Conservation (phyloP, 2,797 vertebrate genomes). For the Falco cherrug region DNA sequence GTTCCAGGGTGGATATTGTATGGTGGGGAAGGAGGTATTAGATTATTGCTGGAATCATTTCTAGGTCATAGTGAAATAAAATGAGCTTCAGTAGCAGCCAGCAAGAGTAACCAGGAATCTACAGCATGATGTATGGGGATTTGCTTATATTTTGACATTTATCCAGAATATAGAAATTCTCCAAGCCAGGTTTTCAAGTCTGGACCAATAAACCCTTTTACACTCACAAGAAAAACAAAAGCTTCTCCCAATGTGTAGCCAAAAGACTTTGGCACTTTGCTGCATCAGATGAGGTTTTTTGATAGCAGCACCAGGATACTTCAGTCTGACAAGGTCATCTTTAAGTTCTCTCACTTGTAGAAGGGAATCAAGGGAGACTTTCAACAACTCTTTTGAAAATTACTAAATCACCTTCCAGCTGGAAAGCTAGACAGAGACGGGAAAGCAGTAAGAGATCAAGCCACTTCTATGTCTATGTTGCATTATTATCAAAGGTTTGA, state of each 20-base stretch:
- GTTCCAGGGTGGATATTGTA: not conserved
- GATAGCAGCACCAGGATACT: not conserved
- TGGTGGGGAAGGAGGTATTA: not conserved
- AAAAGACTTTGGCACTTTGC: conserved; percentile 3
- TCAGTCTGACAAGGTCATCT: conserved; percentile 1
- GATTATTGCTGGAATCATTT: conserved; percentile 40
- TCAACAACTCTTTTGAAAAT: conserved; percentile 25
- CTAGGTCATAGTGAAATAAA: conserved; percentile 36
- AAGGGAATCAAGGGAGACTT: not conserved
- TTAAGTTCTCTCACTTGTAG: conserved; percentile 4
- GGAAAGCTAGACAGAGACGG: conserved; percentile 8
- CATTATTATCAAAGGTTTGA: conserved; percentile 19
- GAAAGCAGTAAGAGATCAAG: conserved; percentile 30
- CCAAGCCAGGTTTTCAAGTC: conserved; percentile 21
- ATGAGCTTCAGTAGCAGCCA: conserved; percentile 26
- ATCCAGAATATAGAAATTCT: conserved; percentile 42
- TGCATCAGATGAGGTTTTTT: conserved; percentile 7
- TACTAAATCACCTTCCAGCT: conserved; percentile 44
- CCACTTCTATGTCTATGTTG: not conserved
- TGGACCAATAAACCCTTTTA: conserved; percentile 32
- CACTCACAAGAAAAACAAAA: conserved; percentile 41
- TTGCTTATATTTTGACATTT: conserved; percentile 59
- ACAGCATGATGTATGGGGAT: conserved; percentile 10
- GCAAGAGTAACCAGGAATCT: conserved; percentile 48
- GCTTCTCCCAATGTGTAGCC: not conserved